Evolutionary conservation across 2,888 invertebrate genomes (phyloP).

Genomic region (Nemoura dubitans): DNA sequence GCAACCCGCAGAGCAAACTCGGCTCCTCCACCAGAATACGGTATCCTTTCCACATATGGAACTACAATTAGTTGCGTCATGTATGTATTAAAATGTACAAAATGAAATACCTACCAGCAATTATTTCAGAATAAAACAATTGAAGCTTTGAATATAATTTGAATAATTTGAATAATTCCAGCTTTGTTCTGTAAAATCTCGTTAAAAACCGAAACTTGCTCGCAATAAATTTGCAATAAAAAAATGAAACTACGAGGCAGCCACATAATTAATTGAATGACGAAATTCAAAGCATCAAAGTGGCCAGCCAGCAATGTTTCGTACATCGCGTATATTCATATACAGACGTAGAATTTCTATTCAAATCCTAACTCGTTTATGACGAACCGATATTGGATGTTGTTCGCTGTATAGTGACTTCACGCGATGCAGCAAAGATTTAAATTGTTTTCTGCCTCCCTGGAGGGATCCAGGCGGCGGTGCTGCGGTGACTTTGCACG

Average conservation of each 20-base stretch:
- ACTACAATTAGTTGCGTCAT: too few species aligned
- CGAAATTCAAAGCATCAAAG: background rate
- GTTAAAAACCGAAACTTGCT: too few species aligned
- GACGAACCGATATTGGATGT: background rate
- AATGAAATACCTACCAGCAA: too few species aligned
- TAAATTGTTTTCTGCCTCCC: conserved; percentile 37
- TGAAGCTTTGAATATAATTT: too few species aligned
- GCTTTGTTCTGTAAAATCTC: too few species aligned
- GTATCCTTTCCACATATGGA: too few species aligned
- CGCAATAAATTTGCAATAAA: too few species aligned
- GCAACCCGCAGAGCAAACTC: background rate
- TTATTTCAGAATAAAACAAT: too few species aligned
- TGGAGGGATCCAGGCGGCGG: background rate
- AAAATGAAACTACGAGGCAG: too few species aligned
- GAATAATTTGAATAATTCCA: too few species aligned
- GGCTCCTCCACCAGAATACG: background rate
- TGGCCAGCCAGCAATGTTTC: background rate
- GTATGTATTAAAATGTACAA: too few species aligned
- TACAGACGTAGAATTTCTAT: background rate
- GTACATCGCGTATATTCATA: background rate
- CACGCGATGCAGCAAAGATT: conserved; percentile 33
- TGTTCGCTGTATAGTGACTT: background rate
- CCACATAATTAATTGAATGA: background rate
- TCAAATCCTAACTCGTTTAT: background rate
- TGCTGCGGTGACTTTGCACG: background rate